A percentile compares a stretch with the other conserved stretches of the same genome.
phyloP scores from a whole-genome alignment of 23 tunicate species.

The Trididemnum miniatum region DNA sequence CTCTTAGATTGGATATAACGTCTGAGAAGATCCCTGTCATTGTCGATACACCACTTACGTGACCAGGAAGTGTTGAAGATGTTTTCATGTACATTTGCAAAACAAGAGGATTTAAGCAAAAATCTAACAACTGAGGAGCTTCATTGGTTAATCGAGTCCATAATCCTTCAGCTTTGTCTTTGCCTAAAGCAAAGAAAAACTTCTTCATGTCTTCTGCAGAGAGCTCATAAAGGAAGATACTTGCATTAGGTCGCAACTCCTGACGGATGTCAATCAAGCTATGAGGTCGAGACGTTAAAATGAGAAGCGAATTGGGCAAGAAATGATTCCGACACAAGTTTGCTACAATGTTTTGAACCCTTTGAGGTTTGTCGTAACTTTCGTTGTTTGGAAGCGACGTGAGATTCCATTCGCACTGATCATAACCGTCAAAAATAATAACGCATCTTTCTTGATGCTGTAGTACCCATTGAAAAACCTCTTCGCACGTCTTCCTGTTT shows the following conservation, averaged over 20 bases:
- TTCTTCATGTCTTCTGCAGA: background rate
- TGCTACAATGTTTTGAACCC: background rate
- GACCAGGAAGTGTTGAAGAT: background rate
- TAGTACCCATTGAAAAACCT: conserved; percentile 12
- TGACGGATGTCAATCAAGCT: background rate
- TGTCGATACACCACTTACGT: background rate
- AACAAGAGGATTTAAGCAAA: conserved; percentile 11
- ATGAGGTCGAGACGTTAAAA: conserved; percentile 22
- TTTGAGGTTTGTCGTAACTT: background rate
- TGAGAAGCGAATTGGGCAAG: background rate
- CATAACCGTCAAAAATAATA: conserved; percentile 23
- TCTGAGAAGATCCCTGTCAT: background rate
- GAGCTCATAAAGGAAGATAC: background rate
- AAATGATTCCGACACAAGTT: background rate
- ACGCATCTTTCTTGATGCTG: background rate
- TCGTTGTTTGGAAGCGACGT: background rate
- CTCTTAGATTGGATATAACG: background rate
- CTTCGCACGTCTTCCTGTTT: background rate
- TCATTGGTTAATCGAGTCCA: background rate
- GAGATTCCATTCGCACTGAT: conserved; percentile 18
- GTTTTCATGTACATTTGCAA: background rate
- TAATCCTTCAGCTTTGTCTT: background rate
- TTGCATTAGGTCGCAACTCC: background rate
- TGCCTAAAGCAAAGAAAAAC: background rate
- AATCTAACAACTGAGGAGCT: conserved; percentile 1